Percentiles rank a stretch among this genome's conserved stretches.
Conservation (phyloP, 2,797 vertebrate species). For the Amphiprion clarkii region DNA sequence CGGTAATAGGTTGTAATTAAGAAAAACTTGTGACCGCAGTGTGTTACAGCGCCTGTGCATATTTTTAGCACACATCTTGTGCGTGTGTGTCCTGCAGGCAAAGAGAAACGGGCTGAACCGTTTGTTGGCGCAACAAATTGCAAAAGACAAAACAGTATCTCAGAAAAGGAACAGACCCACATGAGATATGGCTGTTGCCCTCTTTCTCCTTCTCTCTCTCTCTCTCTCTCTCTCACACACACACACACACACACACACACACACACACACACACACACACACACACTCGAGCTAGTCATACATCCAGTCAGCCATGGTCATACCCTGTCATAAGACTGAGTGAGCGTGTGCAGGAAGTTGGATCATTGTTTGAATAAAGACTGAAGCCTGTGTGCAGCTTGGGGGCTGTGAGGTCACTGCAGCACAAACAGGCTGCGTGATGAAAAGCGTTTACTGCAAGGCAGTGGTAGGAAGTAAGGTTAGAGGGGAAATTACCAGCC, state of each 20-base stretch:
- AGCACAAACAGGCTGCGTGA: conserved; percentile 44
- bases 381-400: conserved; percentile 30
- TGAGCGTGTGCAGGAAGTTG: conserved; percentile 59
- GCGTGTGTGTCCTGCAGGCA: conserved; percentile 18
- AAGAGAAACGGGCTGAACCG: conserved; percentile 19
- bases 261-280: conserved; percentile 25
- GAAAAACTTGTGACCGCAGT: neutral
- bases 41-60: neutral
- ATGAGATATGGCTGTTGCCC: conserved; percentile 20
- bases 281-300: conserved; percentile 65
- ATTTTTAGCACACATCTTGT: neutral
- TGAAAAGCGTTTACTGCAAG: conserved; percentile 54
- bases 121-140: conserved; percentile 62
- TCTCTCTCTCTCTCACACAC: no score
- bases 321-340: conserved; percentile 74
- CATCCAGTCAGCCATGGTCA: conserved; percentile 73
- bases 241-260: neutral
- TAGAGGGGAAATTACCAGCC: conserved; percentile 41
- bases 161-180: conserved; percentile 27
- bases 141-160: conserved; percentile 33
- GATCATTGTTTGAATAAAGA: conserved; percentile 65
- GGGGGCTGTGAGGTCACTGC: conserved; percentile 60
- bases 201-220: neutral
- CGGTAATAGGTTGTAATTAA: neutral
- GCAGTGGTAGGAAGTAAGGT: conserved; percentile 33